Evolutionary conservation across 2,113 vertebrate species (phyloP).

Genomic region (Mus spicilegus): DNA sequence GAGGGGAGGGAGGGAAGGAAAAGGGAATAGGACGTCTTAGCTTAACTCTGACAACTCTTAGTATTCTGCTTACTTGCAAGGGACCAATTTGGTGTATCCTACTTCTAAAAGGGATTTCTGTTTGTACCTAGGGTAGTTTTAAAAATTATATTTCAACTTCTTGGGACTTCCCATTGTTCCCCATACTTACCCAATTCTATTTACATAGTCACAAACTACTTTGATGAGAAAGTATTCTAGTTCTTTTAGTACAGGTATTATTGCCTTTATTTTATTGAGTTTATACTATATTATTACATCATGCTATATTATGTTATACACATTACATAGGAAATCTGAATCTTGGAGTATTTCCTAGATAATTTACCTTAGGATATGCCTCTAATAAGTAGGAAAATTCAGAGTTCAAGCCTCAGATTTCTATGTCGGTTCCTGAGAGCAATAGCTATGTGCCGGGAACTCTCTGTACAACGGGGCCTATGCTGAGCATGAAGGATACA

Average conservation of each 20-base stretch:
- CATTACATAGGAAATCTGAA: not conserved
- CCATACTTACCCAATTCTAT: not conserved
- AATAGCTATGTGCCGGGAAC: not conserved
- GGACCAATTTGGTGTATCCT: not conserved
- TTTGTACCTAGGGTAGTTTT: not conserved
- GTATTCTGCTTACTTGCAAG: not conserved
- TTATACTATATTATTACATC: not conserved
- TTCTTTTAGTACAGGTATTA: not conserved
- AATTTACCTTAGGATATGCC: not conserved
- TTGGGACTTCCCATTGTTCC: not conserved
- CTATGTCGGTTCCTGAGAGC: not conserved
- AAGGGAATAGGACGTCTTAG: not conserved
- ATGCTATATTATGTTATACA: not conserved
- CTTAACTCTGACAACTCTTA: not conserved
- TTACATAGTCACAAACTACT: not conserved
- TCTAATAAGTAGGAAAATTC: not conserved
- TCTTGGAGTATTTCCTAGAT: not conserved
- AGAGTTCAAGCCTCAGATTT: not conserved
- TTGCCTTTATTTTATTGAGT: not conserved
- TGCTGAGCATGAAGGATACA: not conserved
- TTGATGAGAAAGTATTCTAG: not conserved
- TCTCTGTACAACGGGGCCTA: not conserved
- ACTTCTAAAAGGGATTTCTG: constrained; percentile 23
- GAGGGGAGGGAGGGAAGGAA: no score
- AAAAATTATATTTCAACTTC: not conserved